Evolutionary conservation across 2,113 vertebrate species (phyloP).

Genomic region (Ondatra zibethicus): DNA sequence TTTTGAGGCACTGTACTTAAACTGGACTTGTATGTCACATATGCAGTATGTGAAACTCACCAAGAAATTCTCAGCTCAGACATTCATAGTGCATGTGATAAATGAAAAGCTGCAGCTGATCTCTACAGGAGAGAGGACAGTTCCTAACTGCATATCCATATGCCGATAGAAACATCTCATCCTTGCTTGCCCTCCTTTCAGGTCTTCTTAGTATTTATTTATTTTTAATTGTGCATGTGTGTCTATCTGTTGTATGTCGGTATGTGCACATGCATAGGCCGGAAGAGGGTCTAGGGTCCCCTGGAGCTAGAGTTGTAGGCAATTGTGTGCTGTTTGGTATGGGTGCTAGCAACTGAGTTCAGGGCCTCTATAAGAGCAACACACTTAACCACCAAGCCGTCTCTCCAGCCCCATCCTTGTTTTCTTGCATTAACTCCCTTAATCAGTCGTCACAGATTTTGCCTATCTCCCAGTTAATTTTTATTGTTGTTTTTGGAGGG

Average conservation of each 20-base stretch:
- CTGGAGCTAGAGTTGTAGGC: background rate
- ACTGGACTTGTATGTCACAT: background rate
- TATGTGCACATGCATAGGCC: background rate
- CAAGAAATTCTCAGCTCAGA: background rate
- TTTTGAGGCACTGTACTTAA: background rate
- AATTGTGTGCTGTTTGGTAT: background rate
- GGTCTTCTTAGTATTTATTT: background rate
- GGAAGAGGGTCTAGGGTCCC: background rate
- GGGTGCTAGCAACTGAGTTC: background rate
- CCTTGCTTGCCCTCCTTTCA: background rate
- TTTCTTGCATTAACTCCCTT: slow-evolving; percentile 20
- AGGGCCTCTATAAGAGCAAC: background rate
- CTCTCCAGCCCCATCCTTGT: no score
- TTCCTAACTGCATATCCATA: background rate
- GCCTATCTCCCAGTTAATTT: slow-evolving; percentile 16
- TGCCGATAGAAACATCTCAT: background rate
- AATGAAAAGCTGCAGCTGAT: background rate
- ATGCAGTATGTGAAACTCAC: background rate
- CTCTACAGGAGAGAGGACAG: background rate
- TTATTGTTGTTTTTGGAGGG: background rate
- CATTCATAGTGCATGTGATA: background rate
- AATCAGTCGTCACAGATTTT: background rate
- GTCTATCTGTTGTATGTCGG: background rate
- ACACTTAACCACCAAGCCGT: background rate
- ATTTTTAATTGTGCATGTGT: background rate